Conservation (phyloP, 2,113 vertebrate genomes). For the Oryzias curvinotus region DNA sequence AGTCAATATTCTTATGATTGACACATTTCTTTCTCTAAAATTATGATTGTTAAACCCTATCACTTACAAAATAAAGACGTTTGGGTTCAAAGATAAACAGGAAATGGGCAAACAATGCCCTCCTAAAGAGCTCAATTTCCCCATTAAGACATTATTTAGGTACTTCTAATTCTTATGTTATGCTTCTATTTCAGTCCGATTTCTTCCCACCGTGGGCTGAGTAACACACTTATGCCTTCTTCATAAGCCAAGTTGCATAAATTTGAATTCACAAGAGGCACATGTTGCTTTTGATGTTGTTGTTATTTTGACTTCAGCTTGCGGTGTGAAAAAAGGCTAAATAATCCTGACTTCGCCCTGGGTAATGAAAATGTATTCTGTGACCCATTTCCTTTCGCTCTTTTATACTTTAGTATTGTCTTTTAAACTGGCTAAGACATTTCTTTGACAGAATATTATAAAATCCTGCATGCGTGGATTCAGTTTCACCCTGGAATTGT, state of each 20-base stretch:
- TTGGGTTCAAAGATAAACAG: background rate
- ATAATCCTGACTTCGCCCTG: background rate
- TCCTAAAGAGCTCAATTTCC: background rate
- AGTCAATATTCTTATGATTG: too few species aligned
- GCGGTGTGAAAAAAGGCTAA: background rate
- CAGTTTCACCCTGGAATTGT: background rate
- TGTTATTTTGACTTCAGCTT: slow-evolving; percentile 11
- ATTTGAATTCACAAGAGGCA: slow-evolving; percentile 4
- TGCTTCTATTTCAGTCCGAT: slow-evolving; percentile 1
- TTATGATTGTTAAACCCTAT: too few species aligned
- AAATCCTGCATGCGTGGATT: too few species aligned
- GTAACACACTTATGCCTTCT: slow-evolving; percentile 10
- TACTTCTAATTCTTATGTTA: too few species aligned
- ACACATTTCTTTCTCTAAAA: too few species aligned
- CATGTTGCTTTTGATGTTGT: slow-evolving; percentile 12
- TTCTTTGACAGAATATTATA: background rate
- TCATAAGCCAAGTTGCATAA: slow-evolving; percentile 12
- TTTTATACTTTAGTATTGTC: background rate
- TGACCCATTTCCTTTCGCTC: background rate
- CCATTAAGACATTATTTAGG: too few species aligned
- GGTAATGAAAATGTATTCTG: background rate
- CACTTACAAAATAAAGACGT: too few species aligned
- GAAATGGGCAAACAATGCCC: background rate
- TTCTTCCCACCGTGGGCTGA: background rate
- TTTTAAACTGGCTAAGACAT: background rate